A percentile compares a stretch with the other conserved stretches of the same genome.
Conservation (phyloP, 2,113 vertebrate genomes). For the Lycaon pictus region DNA sequence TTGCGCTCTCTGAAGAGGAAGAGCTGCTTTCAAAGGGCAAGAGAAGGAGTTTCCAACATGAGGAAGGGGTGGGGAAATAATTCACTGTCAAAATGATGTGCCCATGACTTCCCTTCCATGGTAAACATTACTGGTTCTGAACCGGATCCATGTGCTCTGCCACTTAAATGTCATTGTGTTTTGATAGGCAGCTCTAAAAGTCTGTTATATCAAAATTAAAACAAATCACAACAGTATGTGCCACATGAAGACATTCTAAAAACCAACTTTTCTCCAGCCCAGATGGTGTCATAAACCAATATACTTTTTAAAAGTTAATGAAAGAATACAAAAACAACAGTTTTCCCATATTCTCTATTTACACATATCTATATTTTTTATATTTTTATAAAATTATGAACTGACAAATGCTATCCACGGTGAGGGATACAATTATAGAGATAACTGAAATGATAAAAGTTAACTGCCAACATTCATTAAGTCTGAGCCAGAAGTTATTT, state of each 20-base stretch:
- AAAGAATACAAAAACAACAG: not conserved
- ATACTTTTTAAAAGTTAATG: not conserved
- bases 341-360: not conserved
- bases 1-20: not conserved
- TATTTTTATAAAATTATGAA: not conserved
- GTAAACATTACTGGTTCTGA: not conserved
- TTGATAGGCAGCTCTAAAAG: not conserved
- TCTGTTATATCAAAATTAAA: not conserved
- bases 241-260: not conserved
- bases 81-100: not conserved
- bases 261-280: not conserved
- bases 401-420: not conserved
- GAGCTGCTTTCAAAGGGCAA: not conserved
- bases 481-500: not conserved
- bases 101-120: not conserved
- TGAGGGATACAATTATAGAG: not conserved
- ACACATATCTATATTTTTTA: not conserved
- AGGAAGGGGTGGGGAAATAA: not conserved
- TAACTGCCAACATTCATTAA: not conserved
- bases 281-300: not conserved
- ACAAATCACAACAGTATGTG: not conserved
- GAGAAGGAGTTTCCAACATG: not conserved
- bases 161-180: not conserved
- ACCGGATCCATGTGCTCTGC: not conserved
- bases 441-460: not conserved